Base-by-base conservation (phyloP, 1,140 invertebrate genomes). In the Mercenaria mercenaria region DNA sequence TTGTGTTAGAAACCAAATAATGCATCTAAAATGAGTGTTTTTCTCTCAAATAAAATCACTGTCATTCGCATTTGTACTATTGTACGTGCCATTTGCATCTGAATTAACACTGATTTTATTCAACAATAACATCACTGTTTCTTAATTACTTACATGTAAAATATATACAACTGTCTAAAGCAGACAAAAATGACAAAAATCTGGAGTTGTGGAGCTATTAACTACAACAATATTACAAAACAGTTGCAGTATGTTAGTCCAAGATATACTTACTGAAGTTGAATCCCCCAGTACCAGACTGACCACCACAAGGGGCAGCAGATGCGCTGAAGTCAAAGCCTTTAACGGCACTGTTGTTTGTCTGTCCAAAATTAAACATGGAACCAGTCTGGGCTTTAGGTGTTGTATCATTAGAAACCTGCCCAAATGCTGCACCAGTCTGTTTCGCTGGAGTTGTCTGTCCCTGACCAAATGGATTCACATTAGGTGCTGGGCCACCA, bases 391-490 rank as follows among this genome's bases (percentile, higher is more conserved):
- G 85, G 13, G 47, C 3, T 50, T 88, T 79, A 1, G 85, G 85
- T 29, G 85, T 88, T 11, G 72, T 23, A 26, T 88, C 85, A 18
- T n/a, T 34, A 23, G 4, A n/a, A 43, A 64, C 6, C 37, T 61
- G 52, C 0, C 85, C 85, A 79, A 88, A 88, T 47, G 85, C 85
- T 61, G 43, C 37, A 59, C 85, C 85, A 34, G 85, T 88, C 76
- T 88, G 85, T 39, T 88, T 88, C 15, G 72, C 72, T 50, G 85
- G 85, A 34, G 85, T 88, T 47, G 85, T 88, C 72, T 88, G 85
- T n/a, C n/a, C n/a, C n/a, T n/a, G n/a, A 1, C 85, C 85, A 67
- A 88, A 88, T 32, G 85, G 85, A 67, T 88, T 88, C 18, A 88
- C 85, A 79, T 80, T 88, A 20, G 85, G 76, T 61, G 85, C 72